These are phyloP conservation scores for Strigops habroptila DNA, from an alignment of 2,113 vertebrate genomes.

Conservation along the genomic window DNA sequence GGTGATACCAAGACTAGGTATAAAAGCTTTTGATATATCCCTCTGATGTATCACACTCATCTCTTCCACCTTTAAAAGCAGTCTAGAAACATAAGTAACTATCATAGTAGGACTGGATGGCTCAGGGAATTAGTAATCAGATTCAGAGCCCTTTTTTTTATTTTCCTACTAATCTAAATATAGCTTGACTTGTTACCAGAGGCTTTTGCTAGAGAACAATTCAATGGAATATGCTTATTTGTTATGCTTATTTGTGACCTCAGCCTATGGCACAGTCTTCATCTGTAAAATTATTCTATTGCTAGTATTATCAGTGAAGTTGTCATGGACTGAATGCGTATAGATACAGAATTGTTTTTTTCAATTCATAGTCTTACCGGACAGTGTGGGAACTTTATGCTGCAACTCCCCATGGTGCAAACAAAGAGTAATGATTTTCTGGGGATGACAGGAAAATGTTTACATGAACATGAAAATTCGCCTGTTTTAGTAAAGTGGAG, in stretches of 20 bases:
- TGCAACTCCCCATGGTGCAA: not conserved
- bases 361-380: not conserved
- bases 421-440: not conserved
- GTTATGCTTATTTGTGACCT: not conserved
- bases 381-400: not conserved
- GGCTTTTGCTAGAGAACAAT: not conserved
- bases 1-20: not conserved
- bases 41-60: not conserved
- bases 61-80: not conserved
- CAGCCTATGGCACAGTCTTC: not conserved
- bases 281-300: not conserved
- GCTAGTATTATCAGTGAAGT: not conserved
- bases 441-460: not conserved
- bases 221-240: not conserved
- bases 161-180: not conserved
- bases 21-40: not conserved
- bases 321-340: not conserved
- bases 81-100: not conserved
- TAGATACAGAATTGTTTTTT: not conserved
- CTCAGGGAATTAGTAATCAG: not conserved
- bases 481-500: not conserved
- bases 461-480: not conserved
- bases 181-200: not conserved
- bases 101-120: not conserved
- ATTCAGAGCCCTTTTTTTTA: not conserved